These are phyloP conservation scores for Chiloscyllium plagiosum DNA, from an alignment of 2,113 vertebrate species.

Conservation along the genomic window DNA sequence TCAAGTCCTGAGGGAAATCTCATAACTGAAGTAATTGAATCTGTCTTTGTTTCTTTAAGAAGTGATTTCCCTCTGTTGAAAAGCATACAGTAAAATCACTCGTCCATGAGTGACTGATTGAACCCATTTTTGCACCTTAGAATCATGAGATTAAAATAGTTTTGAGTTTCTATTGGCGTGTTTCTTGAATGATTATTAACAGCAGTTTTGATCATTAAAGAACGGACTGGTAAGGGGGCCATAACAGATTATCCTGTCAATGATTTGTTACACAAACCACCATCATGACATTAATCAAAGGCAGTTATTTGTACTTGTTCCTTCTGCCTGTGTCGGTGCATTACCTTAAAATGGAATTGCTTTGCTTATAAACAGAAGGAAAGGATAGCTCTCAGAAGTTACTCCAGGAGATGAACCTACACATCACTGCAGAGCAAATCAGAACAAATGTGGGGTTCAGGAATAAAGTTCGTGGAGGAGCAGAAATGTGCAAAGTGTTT, in stretches of 20 bases:
- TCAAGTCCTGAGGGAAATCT: conserved; percentile 29
- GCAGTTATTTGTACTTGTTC: neutral
- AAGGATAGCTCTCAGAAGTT: neutral
- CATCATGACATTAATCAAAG: conserved; percentile 2
- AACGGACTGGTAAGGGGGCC: neutral
- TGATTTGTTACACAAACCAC: conserved; percentile 28
- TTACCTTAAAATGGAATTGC: neutral
- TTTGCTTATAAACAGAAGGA: neutral
- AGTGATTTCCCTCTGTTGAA: conserved; percentile 20
- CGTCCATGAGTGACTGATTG: neutral
- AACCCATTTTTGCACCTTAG: conserved; percentile 1
- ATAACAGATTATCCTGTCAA: conserved; percentile 27
- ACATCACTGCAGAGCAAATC: neutral
- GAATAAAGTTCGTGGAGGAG: neutral
- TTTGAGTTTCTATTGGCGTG: neutral
- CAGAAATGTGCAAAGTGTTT: neutral
- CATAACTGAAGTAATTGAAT: conserved; percentile 27
- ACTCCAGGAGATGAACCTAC: neutral
- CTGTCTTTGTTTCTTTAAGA: conserved; percentile 29
- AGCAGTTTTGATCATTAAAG: neutral
- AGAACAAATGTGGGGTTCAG: neutral
- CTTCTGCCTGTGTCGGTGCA: neutral
- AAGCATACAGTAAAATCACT: conserved; percentile 29
- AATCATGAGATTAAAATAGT: neutral
- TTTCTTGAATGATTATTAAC: conserved; percentile 3